Conservation (phyloP, 2,797 vertebrate species). For the Sebastes paucispinis region DNA sequence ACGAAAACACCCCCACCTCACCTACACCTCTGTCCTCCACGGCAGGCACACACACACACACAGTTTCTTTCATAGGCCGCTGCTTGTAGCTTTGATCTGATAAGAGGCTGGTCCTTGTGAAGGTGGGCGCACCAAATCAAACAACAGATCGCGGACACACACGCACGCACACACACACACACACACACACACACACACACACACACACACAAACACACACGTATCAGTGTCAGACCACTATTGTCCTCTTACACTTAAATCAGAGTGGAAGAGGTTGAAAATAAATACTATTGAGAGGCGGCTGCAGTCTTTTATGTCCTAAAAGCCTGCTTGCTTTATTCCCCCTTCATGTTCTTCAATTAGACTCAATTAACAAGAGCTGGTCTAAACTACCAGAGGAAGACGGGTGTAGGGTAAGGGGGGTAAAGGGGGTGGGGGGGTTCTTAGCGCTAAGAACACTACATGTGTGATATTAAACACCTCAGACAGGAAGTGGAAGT, state of each 20-base stretch:
- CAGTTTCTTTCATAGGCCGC: constrained; percentile 64
- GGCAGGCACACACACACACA: constrained; percentile 5
- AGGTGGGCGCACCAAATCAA: constrained; percentile 74
- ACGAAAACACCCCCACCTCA: constrained; percentile 69
- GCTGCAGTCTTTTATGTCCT: constrained; percentile 71
- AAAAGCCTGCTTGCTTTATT: constrained; percentile 73
- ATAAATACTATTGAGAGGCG: constrained; percentile 75
- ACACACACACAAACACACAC: constrained; percentile 37
- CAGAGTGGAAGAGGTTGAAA: constrained; percentile 74
- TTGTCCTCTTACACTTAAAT: constrained; percentile 77
- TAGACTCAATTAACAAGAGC: constrained; percentile 75
- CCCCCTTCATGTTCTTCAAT: constrained; percentile 72
- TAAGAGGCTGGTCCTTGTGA: constrained; percentile 83
- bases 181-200: constrained; percentile 38
- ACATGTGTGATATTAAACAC: constrained; percentile 16
- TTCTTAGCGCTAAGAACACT: constrained; percentile 18
- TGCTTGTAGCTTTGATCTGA: constrained; percentile 88
- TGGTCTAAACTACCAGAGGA: constrained; percentile 42
- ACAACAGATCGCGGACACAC: constrained; percentile 69
- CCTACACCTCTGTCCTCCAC: constrained; percentile 66
- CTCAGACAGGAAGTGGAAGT: background rate
- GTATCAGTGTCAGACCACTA: constrained; percentile 67
- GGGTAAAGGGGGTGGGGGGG: fast-evolving
- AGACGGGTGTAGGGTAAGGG: background rate
- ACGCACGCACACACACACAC: constrained; percentile 20